Evolutionary conservation across 2,888 invertebrate species (phyloP).

Genomic region (Hirudinaria manillensis): DNA sequence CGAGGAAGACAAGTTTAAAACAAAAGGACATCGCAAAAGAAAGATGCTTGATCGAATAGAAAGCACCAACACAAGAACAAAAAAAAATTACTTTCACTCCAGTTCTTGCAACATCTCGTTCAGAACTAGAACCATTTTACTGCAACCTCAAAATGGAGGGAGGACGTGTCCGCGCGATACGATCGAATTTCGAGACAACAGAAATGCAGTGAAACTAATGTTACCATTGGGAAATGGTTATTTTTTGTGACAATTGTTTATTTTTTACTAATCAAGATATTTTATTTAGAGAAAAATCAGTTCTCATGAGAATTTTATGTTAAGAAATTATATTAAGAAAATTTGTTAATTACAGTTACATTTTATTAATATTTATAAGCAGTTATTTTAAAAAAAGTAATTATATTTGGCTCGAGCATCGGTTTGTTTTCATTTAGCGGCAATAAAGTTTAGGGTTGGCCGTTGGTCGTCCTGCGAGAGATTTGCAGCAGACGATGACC

Average conservation of each 20-base stretch:
- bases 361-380: background rate
- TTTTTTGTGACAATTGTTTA: too few relatives aligned
- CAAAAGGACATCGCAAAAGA: too few relatives aligned
- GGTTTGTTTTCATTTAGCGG: background rate
- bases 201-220: background rate
- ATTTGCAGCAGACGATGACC: conserved; percentile 9
- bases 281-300: too few relatives aligned
- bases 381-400: background rate
- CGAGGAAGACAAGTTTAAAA: too few relatives aligned
- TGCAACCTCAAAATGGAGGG: conserved; percentile 2
- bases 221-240: background rate
- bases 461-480: background rate
- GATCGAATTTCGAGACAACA: background rate
- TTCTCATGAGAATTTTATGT: background rate
- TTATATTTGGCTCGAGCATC: background rate
- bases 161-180: background rate
- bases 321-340: background rate
- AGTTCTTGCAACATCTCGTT: background rate
- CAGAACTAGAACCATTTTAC: background rate
- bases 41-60: background rate
- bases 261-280: too few relatives aligned
- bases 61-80: background rate
- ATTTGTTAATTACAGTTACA: background rate
- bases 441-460: background rate
- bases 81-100: background rate